phyloP scores from a whole-genome alignment of 2,113 vertebrate genomes.

The Mus spicilegus region DNA sequence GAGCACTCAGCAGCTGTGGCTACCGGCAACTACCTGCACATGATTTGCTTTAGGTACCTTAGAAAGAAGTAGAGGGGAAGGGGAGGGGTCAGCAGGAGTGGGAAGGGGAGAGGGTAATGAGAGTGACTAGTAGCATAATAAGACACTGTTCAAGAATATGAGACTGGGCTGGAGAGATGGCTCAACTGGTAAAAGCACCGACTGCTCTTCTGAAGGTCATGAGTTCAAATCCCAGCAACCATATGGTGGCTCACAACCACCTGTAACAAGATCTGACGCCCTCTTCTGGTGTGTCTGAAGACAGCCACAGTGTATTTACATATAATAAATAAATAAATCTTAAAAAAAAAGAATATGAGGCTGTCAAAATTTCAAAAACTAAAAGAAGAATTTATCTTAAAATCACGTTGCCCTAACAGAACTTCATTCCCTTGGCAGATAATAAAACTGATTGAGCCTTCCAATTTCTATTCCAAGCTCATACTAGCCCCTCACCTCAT shows the following conservation, averaged over 20 bases:
- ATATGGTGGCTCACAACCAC: too few relatives aligned
- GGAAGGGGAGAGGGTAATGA: too few relatives aligned
- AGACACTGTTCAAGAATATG: not conserved
- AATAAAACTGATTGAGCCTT: not conserved
- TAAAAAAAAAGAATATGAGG: not conserved
- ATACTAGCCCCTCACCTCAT: not conserved
- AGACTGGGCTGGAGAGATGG: not conserved
- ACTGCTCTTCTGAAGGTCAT: too few relatives aligned
- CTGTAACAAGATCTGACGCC: too few relatives aligned
- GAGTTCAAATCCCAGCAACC: too few relatives aligned
- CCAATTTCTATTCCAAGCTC: not conserved
- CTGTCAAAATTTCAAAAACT: not conserved
- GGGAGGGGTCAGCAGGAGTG: too few relatives aligned
- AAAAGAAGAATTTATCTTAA: not conserved
- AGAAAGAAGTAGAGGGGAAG: not conserved
- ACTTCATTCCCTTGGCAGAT: not conserved
- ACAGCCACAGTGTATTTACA: too few relatives aligned
- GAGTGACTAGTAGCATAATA: not conserved
- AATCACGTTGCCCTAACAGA: not conserved
- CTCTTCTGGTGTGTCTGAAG: too few relatives aligned
- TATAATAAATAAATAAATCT: too few relatives aligned
- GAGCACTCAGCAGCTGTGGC: not conserved
- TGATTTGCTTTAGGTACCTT: not conserved
- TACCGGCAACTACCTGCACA: not conserved
- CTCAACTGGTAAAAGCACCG: too few relatives aligned